Evolutionary conservation across 2,888 invertebrate species (phyloP), one percentile per base, ranked within the genome.

Genomic region (Idaea aversata): DNA sequence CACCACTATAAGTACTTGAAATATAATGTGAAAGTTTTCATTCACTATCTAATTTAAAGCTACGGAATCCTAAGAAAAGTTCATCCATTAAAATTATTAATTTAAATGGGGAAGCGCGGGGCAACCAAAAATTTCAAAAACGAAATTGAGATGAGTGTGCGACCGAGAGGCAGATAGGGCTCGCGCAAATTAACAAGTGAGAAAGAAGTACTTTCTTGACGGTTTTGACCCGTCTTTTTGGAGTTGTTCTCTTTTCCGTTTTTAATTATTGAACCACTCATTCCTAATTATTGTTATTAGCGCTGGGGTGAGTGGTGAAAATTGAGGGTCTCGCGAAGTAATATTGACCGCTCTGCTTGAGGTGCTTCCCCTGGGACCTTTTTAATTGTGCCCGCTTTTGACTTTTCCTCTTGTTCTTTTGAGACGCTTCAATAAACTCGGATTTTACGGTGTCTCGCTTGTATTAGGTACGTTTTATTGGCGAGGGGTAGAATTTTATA

Each of bases 201-300:
- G 86, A 84, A 65, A 69, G 76, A 59, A 61, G 47, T 66, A 78
- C 68, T 83, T 87, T 85, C 86, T 86, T 86, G 78, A 75, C 75
- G 77, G 76, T 75, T 25, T 77, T 71, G 74, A 72, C 74, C 73
- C 80, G 88, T 86, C 88, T 90, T 90, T 90, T 88, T 84, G 84
- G 83, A 85, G 88, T 86, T 87, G 86, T 89, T 90, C 88, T 88
- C 91, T 90, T 92, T 88, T 93, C 93, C 93, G 93, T 93, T 93
- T 93, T 93, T 93, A 93, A 93, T 93, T 93, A 93, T 93, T 91
- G 93, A 93, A 93, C 93, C 93, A 93, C 93, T 93, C 93, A 93
- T 93, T 93, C 88, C 93, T 93, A 93, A 93, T 93, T 93, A 93
- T 93, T 93, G 92, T 93, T 93, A 93, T 93, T 93, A 93, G 93